A percentile compares a stretch with the other conserved stretches of the same genome.
Evolutionary conservation across 2,797 vertebrate genomes (phyloP).

Genomic region (Cynopterus sphinx): DNA sequence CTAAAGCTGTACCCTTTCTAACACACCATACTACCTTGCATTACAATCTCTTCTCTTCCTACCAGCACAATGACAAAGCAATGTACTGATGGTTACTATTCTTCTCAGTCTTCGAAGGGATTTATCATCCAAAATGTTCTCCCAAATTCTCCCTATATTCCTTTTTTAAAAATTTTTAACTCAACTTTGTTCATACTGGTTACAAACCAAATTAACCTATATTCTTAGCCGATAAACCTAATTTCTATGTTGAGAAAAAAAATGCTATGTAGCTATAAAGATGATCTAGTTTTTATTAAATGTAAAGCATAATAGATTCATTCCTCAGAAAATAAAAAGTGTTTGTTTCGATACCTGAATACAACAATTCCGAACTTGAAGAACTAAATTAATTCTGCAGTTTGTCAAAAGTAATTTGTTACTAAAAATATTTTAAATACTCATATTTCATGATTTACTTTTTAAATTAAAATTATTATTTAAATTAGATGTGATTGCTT

Average conservation of each 20-base stretch:
- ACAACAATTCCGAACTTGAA: neutral
- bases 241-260: constrained; percentile 57
- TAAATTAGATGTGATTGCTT: neutral
- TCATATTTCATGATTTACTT: neutral
- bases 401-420: neutral
- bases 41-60: neutral
- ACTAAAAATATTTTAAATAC: neutral
- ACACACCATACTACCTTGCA: neutral
- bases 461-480: constrained; percentile 14
- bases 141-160: neutral
- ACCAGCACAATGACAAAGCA: neutral
- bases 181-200: constrained; percentile 6
- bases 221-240: constrained; percentile 70
- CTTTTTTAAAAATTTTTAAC: constrained; percentile 4
- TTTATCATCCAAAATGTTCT: constrained; percentile 18
- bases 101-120: neutral
- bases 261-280: constrained; percentile 11
- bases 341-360: neutral
- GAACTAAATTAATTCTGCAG: neutral
- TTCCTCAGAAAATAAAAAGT: neutral
- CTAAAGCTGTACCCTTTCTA: neutral
- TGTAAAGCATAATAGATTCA: neutral
- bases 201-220: constrained; percentile 47
- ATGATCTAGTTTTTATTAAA: constrained; percentile 5
- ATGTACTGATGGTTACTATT: neutral